phyloP scores from a whole-genome alignment of 2,113 vertebrate species.

The Chunga burmeisteri region DNA sequence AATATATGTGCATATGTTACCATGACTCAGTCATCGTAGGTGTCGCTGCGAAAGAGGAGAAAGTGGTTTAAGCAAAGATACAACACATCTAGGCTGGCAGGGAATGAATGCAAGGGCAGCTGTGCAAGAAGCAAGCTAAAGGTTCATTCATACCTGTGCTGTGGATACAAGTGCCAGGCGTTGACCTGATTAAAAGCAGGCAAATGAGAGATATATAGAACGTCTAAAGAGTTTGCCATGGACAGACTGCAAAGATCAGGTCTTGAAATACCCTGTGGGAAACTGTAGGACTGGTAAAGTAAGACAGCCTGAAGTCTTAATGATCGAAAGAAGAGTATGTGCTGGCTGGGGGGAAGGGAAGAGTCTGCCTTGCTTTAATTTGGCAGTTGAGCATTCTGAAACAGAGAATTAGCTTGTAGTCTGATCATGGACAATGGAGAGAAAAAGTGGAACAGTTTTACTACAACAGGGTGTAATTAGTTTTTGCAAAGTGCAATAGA shows the following conservation, averaged over 20 bases:
- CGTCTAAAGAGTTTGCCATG: not conserved
- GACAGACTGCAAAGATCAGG: not conserved
- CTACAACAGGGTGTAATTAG: not conserved
- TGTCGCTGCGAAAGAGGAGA: not conserved
- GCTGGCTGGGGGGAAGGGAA: not conserved
- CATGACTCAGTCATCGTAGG: not conserved
- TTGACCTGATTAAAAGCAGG: not conserved
- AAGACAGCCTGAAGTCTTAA: not conserved
- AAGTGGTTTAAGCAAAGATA: not conserved
- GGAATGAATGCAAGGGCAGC: not conserved
- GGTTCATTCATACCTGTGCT: rapidly evolving
- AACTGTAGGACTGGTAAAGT: not conserved
- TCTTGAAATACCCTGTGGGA: not conserved
- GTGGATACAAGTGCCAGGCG: not conserved
- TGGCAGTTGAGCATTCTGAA: not conserved
- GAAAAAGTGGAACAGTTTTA: not conserved
- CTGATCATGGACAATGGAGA: not conserved
- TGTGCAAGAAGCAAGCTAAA: not conserved
- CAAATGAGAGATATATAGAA: not conserved
- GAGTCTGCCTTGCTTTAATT: not conserved
- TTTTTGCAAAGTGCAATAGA: not conserved
- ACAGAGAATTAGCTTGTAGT: not conserved
- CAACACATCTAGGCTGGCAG: too few species aligned
- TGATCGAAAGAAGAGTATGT: not conserved
- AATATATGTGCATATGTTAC: not conserved